Conservation (phyloP, 2,888 invertebrate species). For the Drosophila mimica region DNA sequence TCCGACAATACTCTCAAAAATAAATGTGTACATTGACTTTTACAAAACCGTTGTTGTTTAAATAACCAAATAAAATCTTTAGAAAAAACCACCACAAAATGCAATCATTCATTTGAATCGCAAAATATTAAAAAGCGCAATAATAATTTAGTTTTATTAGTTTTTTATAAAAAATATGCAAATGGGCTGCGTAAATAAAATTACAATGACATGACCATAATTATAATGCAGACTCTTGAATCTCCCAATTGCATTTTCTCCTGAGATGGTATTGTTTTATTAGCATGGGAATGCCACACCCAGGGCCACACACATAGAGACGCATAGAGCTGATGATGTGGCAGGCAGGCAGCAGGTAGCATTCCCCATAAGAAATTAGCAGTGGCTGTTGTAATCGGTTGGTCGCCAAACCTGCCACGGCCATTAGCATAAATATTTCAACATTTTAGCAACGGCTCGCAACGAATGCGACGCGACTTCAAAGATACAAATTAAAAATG, state of each 20-base stretch:
- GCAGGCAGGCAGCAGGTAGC: background rate
- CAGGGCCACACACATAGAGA: constrained; percentile 6
- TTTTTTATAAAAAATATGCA: background rate
- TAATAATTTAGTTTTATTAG: background rate
- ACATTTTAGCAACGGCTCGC: constrained; percentile 58
- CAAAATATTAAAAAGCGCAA: background rate
- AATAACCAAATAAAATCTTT: background rate
- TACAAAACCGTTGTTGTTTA: background rate
- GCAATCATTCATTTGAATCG: background rate
- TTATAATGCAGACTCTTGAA: constrained; percentile 20
- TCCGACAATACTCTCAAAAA: constrained; percentile 15
- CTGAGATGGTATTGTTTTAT: background rate
- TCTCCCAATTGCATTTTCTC: background rate
- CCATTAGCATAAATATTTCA: constrained; percentile 59
- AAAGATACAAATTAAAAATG: constrained; percentile 72
- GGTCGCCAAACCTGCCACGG: constrained; percentile 24
- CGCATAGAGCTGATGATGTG: no score
- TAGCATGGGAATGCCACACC: background rate
- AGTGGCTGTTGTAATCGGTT: constrained; percentile 44
- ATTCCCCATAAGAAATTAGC: constrained; percentile 30
- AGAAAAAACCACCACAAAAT: background rate
- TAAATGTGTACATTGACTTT: background rate
- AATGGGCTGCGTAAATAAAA: background rate
- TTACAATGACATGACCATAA: background rate
- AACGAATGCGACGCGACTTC: constrained; percentile 20